Evolutionary conservation across 2,888 invertebrate species (phyloP).

Genomic region (Campopleginae sp.): DNA sequence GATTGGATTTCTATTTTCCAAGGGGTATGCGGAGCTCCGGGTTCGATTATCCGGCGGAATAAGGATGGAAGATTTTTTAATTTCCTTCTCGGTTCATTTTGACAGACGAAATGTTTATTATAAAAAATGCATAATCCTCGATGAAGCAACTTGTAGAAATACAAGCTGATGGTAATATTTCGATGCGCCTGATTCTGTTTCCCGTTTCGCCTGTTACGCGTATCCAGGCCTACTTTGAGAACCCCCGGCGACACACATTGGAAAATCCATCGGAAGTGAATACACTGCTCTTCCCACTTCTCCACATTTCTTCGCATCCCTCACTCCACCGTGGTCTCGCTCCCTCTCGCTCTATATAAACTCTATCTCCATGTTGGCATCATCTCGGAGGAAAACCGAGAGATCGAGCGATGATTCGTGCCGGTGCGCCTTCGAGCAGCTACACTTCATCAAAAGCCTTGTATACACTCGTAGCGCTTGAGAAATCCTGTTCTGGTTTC

Average conservation of each 20-base stretch:
- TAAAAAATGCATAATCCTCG: neutral
- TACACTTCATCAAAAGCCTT: neutral
- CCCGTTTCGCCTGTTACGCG: constrained; percentile 1
- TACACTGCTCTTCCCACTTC: constrained; percentile 58
- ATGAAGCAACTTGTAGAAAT: neutral
- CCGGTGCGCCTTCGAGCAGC: neutral
- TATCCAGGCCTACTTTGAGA: constrained; percentile 73
- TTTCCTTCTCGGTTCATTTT: neutral
- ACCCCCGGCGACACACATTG: constrained; percentile 74
- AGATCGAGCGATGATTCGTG: constrained; percentile 35
- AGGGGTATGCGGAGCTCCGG: neutral
- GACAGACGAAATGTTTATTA: neutral
- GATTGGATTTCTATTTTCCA: neutral
- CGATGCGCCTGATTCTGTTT: constrained; percentile 4
- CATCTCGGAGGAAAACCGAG: constrained; percentile 30
- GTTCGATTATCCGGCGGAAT: neutral
- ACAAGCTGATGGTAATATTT: neutral
- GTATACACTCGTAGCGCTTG: neutral
- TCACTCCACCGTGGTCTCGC: neutral
- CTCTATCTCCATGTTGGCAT: constrained; percentile 43
- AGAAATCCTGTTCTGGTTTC: constrained; percentile 17
- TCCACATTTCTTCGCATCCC: neutral
- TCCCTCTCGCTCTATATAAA: neutral
- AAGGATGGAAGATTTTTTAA: neutral
- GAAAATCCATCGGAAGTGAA: constrained; percentile 73